Evolutionary conservation across 2,888 invertebrate genomes (phyloP).

Genomic region (Operophtera brumata): DNA sequence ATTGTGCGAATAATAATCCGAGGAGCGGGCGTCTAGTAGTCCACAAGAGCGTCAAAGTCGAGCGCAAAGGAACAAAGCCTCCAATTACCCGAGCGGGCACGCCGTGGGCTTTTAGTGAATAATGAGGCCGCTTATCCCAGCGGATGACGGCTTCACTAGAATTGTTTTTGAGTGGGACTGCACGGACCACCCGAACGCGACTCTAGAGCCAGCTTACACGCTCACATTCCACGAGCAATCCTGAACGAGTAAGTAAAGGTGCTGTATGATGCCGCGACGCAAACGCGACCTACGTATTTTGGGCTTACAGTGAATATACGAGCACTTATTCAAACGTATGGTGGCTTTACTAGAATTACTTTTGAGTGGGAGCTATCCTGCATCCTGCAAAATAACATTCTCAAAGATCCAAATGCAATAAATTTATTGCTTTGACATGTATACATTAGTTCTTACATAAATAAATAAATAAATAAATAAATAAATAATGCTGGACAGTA

Average conservation of each 20-base stretch:
- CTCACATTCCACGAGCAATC: slow-evolving; percentile 16
- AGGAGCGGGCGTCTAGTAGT: slow-evolving; percentile 52
- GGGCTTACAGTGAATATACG: not conserved
- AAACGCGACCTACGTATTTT: not conserved
- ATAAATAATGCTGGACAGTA: too few relatives aligned
- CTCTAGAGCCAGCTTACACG: slow-evolving; percentile 26
- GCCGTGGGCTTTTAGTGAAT: slow-evolving; percentile 79
- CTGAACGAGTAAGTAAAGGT: slow-evolving; percentile 9
- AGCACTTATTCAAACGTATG: too few relatives aligned
- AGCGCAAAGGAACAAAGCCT: slow-evolving; percentile 76
- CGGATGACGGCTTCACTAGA: slow-evolving; percentile 71
- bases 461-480: too few relatives aligned
- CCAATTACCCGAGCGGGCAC: slow-evolving; percentile 76
- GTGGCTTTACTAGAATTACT: too few relatives aligned
- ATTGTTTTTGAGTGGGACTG: slow-evolving; percentile 68
- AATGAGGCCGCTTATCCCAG: slow-evolving; percentile 76
- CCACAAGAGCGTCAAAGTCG: slow-evolving; percentile 68
- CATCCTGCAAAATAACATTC: too few relatives aligned
- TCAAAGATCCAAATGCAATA: too few relatives aligned
- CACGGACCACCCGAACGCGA: slow-evolving; percentile 57
- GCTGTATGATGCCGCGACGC: not conserved
- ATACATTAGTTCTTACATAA: too few relatives aligned
- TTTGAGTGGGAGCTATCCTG: too few relatives aligned
- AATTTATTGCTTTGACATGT: too few relatives aligned
- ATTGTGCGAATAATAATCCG: slow-evolving; percentile 75